These are phyloP conservation scores for Yponomeuta malinellus DNA, from an alignment of 2,888 invertebrate genomes.

Conservation along the genomic window DNA sequence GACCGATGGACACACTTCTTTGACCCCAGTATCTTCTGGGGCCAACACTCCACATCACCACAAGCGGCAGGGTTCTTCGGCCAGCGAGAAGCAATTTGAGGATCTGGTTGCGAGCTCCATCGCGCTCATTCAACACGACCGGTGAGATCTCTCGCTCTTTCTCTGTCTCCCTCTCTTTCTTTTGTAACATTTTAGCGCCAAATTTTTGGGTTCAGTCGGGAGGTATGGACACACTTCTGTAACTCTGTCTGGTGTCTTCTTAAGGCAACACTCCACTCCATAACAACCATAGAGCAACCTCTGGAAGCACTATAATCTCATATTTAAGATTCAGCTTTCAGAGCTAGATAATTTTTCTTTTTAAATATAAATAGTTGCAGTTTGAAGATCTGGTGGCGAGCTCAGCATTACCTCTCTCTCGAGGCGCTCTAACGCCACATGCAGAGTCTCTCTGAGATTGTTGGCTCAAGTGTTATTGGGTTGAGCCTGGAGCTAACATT, in stretches of 20 bases:
- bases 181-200: too few relatives aligned
- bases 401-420: constrained; percentile 40
- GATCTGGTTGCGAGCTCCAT: constrained; percentile 81
- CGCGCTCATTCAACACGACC: constrained; percentile 82
- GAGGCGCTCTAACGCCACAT: too few relatives aligned
- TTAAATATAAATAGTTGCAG: constrained; percentile 29
- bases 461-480: too few relatives aligned
- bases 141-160: constrained; percentile 45
- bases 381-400: constrained; percentile 79
- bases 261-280: constrained; percentile 60
- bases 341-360: too few relatives aligned
- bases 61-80: constrained; percentile 64
- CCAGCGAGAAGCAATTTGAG: constrained; percentile 72
- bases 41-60: constrained; percentile 63
- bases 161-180: background rate
- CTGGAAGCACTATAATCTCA: too few relatives aligned
- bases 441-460: too few relatives aligned
- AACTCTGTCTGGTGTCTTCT: constrained; percentile 45
- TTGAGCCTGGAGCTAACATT: too few relatives aligned
- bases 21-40: constrained; percentile 54
- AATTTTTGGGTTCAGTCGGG: background rate
- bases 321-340: too few relatives aligned
- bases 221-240: constrained; percentile 45
- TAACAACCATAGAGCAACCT: constrained; percentile 32
- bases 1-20: constrained; percentile 47